Evolutionary conservation across 2,113 vertebrate species (phyloP).

Genomic region (Thunnus thynnus): DNA sequence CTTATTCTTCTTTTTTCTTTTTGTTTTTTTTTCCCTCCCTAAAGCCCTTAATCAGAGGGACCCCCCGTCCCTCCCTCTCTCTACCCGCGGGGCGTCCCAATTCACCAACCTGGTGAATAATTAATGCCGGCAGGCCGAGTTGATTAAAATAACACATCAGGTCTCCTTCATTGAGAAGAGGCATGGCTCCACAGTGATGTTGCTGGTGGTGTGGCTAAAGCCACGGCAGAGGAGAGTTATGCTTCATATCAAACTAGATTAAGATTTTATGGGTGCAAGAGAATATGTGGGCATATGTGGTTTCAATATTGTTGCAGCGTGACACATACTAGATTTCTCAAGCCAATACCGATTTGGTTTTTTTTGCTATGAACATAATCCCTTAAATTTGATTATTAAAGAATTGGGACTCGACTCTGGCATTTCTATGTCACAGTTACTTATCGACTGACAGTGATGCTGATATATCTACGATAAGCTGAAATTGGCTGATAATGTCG

Average conservation of each 20-base stretch:
- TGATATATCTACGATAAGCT: neutral
- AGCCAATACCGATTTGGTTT: neutral
- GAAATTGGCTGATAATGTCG: neutral
- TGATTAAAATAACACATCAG: conserved; percentile 84
- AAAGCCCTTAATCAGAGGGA: conserved; percentile 65
- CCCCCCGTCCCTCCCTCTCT: conserved; percentile 46
- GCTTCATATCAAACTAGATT: conserved; percentile 63
- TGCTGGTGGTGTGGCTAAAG: conserved; percentile 27
- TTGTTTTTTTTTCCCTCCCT: conserved; percentile 9
- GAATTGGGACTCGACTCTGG: neutral
- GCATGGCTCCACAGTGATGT: conserved; percentile 55
- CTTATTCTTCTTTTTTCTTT: conserved; percentile 20
- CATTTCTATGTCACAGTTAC: neutral
- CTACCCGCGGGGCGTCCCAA: conserved; percentile 70
- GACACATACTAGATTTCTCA: no score
- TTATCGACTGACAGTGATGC: neutral
- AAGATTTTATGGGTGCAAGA: conserved; percentile 49
- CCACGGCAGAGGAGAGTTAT: conserved; percentile 52
- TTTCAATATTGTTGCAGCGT: neutral
- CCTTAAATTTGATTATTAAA: neutral
- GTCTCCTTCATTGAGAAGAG: conserved; percentile 74
- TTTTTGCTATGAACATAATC: neutral
- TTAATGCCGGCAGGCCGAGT: conserved; percentile 79
- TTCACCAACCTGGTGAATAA: conserved; percentile 83
- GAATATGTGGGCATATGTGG: conserved; percentile 13